Percentiles rank a stretch among this genome's conserved stretches.
These are phyloP conservation scores for Corapipo altera DNA, from an alignment of 2,113 vertebrate genomes.

Conservation along the genomic window DNA sequence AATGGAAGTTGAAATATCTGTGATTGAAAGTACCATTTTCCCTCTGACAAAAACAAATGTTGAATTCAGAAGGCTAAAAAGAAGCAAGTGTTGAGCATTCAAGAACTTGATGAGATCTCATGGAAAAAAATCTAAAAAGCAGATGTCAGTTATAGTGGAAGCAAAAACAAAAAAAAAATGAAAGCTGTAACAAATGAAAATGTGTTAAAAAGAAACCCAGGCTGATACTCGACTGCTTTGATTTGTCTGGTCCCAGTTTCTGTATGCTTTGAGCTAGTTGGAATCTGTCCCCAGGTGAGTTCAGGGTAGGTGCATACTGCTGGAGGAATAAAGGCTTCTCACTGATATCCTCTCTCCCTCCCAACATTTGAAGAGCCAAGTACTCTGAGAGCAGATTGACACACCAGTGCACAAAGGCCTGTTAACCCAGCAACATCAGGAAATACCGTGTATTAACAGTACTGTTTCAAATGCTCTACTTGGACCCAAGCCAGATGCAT, in stretches of 20 bases:
- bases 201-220: neutral
- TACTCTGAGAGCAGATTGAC: neutral
- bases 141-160: neutral
- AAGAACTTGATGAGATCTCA: neutral
- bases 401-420: neutral
- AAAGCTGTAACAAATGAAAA: neutral
- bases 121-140: neutral
- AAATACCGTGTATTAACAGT: neutral
- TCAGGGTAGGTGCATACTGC: neutral
- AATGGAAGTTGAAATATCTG: neutral
- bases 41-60: neutral
- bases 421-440: neutral
- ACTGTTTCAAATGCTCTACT: neutral
- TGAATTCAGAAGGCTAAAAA: slow-evolving; percentile 8
- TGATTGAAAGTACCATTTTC: neutral
- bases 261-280: neutral
- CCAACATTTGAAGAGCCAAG: neutral
- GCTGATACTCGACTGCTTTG: neutral
- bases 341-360: neutral
- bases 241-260: neutral
- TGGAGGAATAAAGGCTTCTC: neutral
- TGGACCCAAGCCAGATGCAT: neutral
- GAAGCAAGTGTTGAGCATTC: neutral
- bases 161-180: neutral
- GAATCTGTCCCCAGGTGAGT: neutral